Evolutionary conservation across 2,797 vertebrate species (phyloP).

Genomic region (Leptodactylus fallax): DNA sequence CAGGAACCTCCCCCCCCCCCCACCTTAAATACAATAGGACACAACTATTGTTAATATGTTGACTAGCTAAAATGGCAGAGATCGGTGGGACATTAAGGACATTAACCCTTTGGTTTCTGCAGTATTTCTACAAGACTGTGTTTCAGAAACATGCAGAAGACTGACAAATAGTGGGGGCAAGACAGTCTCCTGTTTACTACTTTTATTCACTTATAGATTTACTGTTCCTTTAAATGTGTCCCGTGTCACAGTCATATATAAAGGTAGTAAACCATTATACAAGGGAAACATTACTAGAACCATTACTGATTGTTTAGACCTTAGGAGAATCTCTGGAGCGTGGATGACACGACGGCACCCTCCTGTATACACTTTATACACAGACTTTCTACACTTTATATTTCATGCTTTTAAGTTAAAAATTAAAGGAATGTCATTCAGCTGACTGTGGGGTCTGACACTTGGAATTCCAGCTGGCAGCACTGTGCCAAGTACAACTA

Average conservation of each 20-base stretch:
- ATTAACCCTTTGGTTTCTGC: no score
- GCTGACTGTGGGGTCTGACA: slow-evolving; percentile 9
- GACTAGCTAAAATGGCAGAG: no score
- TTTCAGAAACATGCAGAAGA: no score
- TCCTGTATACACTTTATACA: background rate
- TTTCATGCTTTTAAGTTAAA: background rate
- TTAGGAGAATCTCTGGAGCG: background rate
- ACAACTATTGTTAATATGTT: no score
- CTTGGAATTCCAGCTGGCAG: slow-evolving; percentile 17
- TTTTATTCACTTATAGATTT: no score
- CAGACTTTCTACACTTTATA: background rate
- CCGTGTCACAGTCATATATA: background rate
- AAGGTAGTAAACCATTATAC: background rate
- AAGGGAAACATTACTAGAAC: background rate
- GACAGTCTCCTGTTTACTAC: no score
- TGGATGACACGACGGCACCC: background rate
- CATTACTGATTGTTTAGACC: background rate
- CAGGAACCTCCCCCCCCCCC: no score
- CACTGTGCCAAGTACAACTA: slow-evolving; percentile 17
- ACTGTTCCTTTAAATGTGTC: background rate
- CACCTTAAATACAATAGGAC: no score
- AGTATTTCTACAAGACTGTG: no score
- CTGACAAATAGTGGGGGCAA: no score
- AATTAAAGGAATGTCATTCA: slow-evolving; percentile 32
- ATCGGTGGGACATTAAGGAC: no score